A percentile compares a stretch with the other conserved stretches of the same genome.
Conservation (phyloP, 2,888 invertebrate species). For the Cyclophora albipunctata region DNA sequence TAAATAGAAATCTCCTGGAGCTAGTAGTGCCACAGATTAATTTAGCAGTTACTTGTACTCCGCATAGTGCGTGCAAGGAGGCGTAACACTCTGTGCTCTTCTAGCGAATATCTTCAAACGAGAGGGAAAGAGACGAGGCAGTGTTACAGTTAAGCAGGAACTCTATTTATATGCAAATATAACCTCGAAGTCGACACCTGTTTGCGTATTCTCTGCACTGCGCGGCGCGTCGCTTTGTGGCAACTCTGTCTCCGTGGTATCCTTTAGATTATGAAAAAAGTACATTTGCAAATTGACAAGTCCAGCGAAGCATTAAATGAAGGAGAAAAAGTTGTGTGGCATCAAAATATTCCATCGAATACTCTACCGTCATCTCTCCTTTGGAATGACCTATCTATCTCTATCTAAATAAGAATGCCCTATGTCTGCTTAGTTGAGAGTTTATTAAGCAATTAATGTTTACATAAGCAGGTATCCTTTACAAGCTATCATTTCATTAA, state of each 20-base stretch:
- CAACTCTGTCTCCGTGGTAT: slow-evolving; percentile 60
- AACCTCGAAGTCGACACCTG: slow-evolving; percentile 74
- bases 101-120: slow-evolving; percentile 44
- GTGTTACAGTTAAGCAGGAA: slow-evolving; percentile 75
- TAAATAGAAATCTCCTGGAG: slow-evolving; percentile 71
- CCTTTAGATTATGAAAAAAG: slow-evolving; percentile 53
- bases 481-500: too few species aligned
- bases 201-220: slow-evolving; percentile 72
- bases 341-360: slow-evolving; percentile 5
- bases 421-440: too few species aligned
- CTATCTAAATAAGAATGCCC: too few species aligned
- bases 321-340: too few species aligned
- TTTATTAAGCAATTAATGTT: too few species aligned
- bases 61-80: slow-evolving; percentile 58
- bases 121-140: slow-evolving; percentile 63
- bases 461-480: too few species aligned
- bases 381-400: too few species aligned
- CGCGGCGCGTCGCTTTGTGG: slow-evolving; percentile 60
- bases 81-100: slow-evolving; percentile 55
- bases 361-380: too few species aligned
- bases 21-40: slow-evolving; percentile 12
- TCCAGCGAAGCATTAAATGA: too few species aligned
- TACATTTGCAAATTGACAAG: slow-evolving; percentile 24
- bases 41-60: slow-evolving; percentile 38
- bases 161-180: slow-evolving; percentile 77